Evolutionary conservation across 1,140 invertebrate species (phyloP).

Genomic region (Eueides isabella): DNA sequence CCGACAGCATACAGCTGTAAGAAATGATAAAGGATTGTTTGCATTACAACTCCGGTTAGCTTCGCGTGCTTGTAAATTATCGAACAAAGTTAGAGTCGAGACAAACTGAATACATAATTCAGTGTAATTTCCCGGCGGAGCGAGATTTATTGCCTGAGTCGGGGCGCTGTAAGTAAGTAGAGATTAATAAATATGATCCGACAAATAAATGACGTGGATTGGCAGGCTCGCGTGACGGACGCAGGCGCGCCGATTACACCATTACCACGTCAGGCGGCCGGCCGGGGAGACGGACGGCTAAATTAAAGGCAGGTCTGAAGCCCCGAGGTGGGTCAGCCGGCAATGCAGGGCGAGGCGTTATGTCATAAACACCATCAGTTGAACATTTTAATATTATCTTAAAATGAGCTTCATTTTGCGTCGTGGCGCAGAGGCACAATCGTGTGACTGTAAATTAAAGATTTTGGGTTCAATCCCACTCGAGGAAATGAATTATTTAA

Average conservation of each 20-base stretch:
- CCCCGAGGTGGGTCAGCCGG: constrained; percentile 17
- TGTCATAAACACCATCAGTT: background rate
- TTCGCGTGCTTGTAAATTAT: constrained; percentile 23
- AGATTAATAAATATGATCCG: constrained; percentile 40
- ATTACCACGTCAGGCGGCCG: constrained; percentile 9
- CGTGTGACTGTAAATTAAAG: too few species aligned
- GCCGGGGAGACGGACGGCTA: constrained; percentile 22
- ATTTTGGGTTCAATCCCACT: too few species aligned
- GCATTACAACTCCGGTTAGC: constrained; percentile 13
- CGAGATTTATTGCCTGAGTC: constrained; percentile 30
- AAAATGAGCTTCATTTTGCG: too few species aligned
- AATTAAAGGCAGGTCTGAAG: constrained; percentile 24
- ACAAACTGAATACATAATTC: constrained; percentile 37
- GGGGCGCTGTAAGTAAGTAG: constrained; percentile 30
- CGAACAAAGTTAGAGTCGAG: background rate
- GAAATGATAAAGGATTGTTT: constrained; percentile 22
- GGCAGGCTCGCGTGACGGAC: constrained; percentile 35
- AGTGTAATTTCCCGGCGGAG: constrained; percentile 34
- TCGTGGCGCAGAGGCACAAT: too few species aligned
- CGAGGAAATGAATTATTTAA: too few species aligned
- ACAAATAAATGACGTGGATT: constrained; percentile 33
- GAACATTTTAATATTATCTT: too few species aligned
- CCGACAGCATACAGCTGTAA: background rate
- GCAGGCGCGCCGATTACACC: constrained; percentile 21
- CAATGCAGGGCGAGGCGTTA: background rate